These are phyloP conservation scores for Procambarus clarkii DNA, from an alignment of 1,140 invertebrate species.

Conservation along the genomic window DNA sequence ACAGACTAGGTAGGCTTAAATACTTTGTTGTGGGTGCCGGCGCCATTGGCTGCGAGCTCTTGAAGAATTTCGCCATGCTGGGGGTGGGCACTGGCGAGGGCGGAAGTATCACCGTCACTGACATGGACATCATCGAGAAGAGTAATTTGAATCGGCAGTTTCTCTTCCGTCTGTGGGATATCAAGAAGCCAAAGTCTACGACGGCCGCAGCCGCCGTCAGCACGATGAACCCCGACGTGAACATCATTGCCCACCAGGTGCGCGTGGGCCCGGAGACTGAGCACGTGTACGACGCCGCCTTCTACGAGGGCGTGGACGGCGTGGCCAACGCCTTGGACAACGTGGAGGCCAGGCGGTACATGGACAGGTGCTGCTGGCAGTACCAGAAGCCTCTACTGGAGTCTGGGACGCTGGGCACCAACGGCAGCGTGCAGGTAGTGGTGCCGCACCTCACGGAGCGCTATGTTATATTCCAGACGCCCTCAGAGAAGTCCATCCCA, in stretches of 20 bases:
- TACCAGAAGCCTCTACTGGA: slow-evolving; percentile 96
- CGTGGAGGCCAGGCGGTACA: slow-evolving; percentile 88
- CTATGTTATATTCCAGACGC: slow-evolving; percentile 98
- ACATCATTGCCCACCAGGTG: slow-evolving; percentile 92
- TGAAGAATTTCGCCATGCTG: slow-evolving; percentile 99
- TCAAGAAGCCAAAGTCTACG: slow-evolving; percentile 93
- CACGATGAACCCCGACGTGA: slow-evolving; percentile 92
- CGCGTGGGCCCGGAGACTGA: slow-evolving; percentile 96
- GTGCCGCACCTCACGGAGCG: slow-evolving; percentile 94
- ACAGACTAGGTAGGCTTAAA: slow-evolving; percentile 82
- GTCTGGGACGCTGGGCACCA: slow-evolving; percentile 97
- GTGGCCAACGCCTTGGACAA: slow-evolving; percentile 98
- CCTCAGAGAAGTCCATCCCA: slow-evolving; percentile 98
- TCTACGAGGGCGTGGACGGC: slow-evolving; percentile 94
- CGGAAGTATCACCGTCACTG: slow-evolving; percentile 91
- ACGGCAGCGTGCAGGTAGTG: slow-evolving; percentile 97
- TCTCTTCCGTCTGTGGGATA: slow-evolving; percentile 94
- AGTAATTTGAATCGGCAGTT: slow-evolving; percentile 99
- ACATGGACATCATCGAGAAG: slow-evolving; percentile 99
- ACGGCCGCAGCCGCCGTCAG: slow-evolving; percentile 90
- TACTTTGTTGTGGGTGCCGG: slow-evolving; percentile 95
- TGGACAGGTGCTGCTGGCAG: slow-evolving; percentile 88
- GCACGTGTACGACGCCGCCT: slow-evolving; percentile 93
- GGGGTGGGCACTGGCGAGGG: slow-evolving; percentile 86
- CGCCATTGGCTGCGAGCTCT: slow-evolving; percentile 97